These are phyloP conservation scores for Cheilosia urbana DNA, from an alignment of 2,888 invertebrate genomes.

Conservation along the genomic window DNA sequence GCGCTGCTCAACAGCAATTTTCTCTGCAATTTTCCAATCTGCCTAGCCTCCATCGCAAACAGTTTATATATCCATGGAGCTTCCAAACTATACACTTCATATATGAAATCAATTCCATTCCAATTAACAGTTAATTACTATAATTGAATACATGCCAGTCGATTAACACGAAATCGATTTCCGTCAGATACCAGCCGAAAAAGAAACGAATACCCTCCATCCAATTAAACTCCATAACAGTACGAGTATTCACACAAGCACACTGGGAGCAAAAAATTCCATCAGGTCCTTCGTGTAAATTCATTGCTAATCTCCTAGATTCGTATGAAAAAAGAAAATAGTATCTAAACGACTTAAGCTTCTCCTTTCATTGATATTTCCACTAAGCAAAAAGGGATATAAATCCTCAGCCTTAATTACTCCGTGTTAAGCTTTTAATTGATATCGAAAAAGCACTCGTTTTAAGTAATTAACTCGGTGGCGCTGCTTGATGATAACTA, in stretches of 20 bases:
- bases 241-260: background rate
- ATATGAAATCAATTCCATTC: slow-evolving; percentile 68
- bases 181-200: slow-evolving; percentile 36
- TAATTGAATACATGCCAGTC: slow-evolving; percentile 73
- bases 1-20: background rate
- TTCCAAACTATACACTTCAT: slow-evolving; percentile 15
- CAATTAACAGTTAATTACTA: slow-evolving; percentile 72
- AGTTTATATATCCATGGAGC: background rate
- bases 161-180: slow-evolving; percentile 71
- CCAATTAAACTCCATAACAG: slow-evolving; percentile 20
- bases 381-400: slow-evolving; percentile 54
- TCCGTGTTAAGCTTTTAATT: slow-evolving; percentile 76
- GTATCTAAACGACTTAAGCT: slow-evolving; percentile 64
- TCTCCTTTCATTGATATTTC: slow-evolving; percentile 55
- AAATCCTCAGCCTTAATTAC: slow-evolving; percentile 74
- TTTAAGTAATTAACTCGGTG: slow-evolving; percentile 74
- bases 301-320: slow-evolving; percentile 61
- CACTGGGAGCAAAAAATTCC: slow-evolving; percentile 12
- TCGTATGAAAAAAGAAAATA: slow-evolving; percentile 26
- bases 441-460: slow-evolving; percentile 71
- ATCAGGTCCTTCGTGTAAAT: slow-evolving; percentile 53
- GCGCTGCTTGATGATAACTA: slow-evolving; percentile 28
- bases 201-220: slow-evolving; percentile 8
- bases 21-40: background rate
- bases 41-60: background rate